phyloP scores from a whole-genome alignment of 35 echinoderm and acorn worm genomes.

The Stichopus chloronotus region DNA sequence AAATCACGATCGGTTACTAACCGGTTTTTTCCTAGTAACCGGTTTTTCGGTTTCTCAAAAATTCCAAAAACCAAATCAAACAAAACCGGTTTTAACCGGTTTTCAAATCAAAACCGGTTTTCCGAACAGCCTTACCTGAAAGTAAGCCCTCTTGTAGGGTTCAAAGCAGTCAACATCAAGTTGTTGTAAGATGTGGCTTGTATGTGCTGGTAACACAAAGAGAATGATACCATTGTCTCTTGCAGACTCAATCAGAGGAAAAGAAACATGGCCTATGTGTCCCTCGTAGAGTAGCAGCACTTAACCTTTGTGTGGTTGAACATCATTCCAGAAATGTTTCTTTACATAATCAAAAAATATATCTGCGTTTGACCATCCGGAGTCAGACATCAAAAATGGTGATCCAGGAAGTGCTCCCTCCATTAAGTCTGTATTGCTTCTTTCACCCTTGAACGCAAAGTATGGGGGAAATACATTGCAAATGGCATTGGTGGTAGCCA shows the following conservation, averaged over 20 bases:
- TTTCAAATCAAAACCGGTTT: too few relatives aligned
- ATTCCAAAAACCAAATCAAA: too few relatives aligned
- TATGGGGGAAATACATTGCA: slow-evolving; percentile 52
- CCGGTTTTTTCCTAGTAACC: too few relatives aligned
- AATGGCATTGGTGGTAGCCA: slow-evolving; percentile 48
- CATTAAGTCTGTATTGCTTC: neutral
- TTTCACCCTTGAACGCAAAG: slow-evolving; percentile 58
- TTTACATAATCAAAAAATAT: slow-evolving; percentile 52
- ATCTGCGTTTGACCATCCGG: slow-evolving; percentile 57
- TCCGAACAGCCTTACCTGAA: too few relatives aligned
- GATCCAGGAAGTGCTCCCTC: slow-evolving; percentile 48
- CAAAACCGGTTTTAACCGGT: too few relatives aligned
- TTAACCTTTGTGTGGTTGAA: neutral
- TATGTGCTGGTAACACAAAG: slow-evolving; percentile 58
- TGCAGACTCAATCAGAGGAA: slow-evolving; percentile 35
- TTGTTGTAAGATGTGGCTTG: slow-evolving; percentile 51
- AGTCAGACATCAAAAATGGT: neutral
- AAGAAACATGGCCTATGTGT: slow-evolving; percentile 3
- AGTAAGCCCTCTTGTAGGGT: neutral
- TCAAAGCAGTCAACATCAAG: slow-evolving; percentile 12
- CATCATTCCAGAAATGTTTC: slow-evolving; percentile 29
- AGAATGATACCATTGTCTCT: slow-evolving; percentile 7
- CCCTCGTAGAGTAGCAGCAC: slow-evolving; percentile 64
- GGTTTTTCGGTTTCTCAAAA: too few relatives aligned
- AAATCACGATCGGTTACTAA: too few relatives aligned